A percentile compares a stretch with the other conserved stretches of the same genome.
Evolutionary conservation across 2,888 invertebrate species (phyloP).

Genomic region (Macaria liturata): DNA sequence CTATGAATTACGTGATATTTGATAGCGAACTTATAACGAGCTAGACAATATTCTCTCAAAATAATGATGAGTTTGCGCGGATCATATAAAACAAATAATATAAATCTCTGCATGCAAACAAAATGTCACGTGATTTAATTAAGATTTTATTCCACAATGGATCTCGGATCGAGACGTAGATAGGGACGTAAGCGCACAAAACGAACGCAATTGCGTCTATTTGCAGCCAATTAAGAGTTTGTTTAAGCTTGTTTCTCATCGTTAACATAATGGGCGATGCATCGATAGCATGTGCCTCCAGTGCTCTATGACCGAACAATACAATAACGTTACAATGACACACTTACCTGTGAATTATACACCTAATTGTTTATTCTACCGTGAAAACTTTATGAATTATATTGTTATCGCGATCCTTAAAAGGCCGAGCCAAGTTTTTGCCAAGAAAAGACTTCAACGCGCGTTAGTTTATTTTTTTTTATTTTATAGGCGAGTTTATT

Average conservation of each 20-base stretch:
- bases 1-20: no score
- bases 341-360: conserved; percentile 23
- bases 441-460: conserved; percentile 12
- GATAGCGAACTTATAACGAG: no score
- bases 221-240: conserved; percentile 64
- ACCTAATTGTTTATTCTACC: conserved; percentile 12
- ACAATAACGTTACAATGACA: conserved; percentile 43
- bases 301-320: conserved; percentile 38
- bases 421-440: neutral
- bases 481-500: no score
- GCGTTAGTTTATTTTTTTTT: neutral
- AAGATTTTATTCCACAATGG: conserved; percentile 54
- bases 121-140: conserved; percentile 50
- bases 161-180: conserved; percentile 51
- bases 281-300: conserved; percentile 44
- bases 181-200: conserved; percentile 58
- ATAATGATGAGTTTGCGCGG: no score
- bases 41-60: no score
- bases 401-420: neutral
- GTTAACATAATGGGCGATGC: conserved; percentile 68
- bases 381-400: conserved; percentile 4
- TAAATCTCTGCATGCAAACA: conserved; percentile 29
- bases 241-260: conserved; percentile 65
- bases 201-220: conserved; percentile 59
- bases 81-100: neutral